phyloP scores from a whole-genome alignment of 2,888 invertebrate genomes.

The Andrena haemorrhoa region DNA sequence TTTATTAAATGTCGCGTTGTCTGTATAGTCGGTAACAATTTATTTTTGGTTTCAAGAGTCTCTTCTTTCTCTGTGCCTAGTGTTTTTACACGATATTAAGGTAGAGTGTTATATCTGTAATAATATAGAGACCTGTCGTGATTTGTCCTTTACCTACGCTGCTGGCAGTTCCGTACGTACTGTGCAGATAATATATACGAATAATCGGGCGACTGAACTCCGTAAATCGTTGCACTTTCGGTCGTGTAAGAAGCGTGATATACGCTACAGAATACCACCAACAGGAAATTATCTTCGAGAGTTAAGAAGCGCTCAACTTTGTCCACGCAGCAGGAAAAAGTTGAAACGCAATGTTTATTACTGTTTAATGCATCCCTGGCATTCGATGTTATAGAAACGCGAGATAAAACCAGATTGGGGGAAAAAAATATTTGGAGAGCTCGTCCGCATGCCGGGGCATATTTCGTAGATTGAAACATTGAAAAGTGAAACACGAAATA shows the following conservation, averaged over 20 bases:
- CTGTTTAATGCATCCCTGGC: background rate
- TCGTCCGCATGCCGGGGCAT: too few relatives aligned
- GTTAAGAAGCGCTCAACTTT: constrained; percentile 16
- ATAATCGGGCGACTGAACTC: constrained; percentile 71
- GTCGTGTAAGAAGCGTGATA: constrained; percentile 67
- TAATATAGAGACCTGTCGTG: background rate
- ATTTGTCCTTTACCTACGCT: constrained; percentile 41
- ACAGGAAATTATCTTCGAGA: constrained; percentile 39
- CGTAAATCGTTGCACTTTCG: constrained; percentile 71
- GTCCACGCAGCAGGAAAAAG: background rate
- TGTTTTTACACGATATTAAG: too few relatives aligned
- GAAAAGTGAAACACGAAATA: too few relatives aligned
- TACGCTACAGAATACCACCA: constrained; percentile 28
- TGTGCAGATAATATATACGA: constrained; percentile 52
- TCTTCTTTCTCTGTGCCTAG: too few relatives aligned
- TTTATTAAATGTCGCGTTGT: too few relatives aligned
- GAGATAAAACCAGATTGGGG: background rate
- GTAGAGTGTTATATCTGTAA: background rate
- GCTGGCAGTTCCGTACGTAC: constrained; percentile 42
- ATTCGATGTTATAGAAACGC: background rate
- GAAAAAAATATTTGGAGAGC: background rate
- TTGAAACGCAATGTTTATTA: background rate
- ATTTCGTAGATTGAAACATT: too few relatives aligned
- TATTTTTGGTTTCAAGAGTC: too few relatives aligned
- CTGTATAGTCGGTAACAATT: too few relatives aligned